Evolutionary conservation across 2,113 vertebrate species (phyloP).

Genomic region (Nanorana parkeri): DNA sequence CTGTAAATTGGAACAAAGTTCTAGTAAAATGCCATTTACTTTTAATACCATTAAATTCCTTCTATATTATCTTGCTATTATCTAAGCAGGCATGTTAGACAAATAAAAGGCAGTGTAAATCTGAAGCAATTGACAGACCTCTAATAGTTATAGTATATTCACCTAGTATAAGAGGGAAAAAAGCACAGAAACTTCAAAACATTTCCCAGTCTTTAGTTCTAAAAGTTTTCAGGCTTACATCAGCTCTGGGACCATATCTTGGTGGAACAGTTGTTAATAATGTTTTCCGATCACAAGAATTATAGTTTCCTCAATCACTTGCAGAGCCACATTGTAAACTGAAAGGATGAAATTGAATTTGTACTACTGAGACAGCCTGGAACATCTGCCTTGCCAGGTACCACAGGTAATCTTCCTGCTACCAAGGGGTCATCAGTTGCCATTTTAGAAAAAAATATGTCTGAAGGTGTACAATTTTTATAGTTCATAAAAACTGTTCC

Average conservation of each 20-base stretch:
- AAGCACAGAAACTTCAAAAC: no score
- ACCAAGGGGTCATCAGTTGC: not conserved
- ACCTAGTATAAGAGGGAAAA: no score
- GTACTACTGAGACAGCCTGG: not conserved
- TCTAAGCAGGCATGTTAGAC: no score
- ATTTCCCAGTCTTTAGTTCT: not conserved
- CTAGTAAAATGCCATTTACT: no score
- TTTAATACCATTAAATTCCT: no score
- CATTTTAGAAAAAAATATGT: not conserved
- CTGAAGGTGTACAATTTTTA: not conserved
- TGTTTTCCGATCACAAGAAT: not conserved
- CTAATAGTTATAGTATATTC: no score
- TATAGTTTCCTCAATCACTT: not conserved
- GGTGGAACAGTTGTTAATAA: not conserved
- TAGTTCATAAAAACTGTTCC: constrained; percentile 6
- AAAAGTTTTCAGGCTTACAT: not conserved
- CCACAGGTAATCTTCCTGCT: not conserved
- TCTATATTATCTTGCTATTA: no score
- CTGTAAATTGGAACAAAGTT: no score
- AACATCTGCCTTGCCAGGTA: not conserved
- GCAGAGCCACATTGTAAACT: not conserved
- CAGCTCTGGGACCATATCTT: not conserved
- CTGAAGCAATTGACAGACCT: no score
- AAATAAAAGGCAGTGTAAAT: no score
- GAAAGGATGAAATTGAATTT: constrained; percentile 4